A percentile compares a stretch with the other conserved stretches of the same genome.
phyloP scores from a whole-genome alignment of 37 sponge, comb jelly and placozoan species.

The Eunapius fragilis region DNA sequence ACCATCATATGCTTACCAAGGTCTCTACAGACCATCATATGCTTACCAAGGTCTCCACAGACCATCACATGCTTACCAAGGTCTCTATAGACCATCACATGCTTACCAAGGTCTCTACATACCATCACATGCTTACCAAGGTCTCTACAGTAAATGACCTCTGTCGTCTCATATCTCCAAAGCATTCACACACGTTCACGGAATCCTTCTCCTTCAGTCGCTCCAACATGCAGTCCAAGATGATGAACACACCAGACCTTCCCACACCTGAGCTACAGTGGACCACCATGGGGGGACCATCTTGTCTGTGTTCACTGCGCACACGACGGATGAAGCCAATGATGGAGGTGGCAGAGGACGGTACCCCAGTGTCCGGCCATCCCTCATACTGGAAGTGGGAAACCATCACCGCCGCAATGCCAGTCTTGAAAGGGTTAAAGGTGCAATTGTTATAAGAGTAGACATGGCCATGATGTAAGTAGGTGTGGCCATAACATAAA shows the following conservation, averaged over 20 bases:
- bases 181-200: slow-evolving; percentile 58
- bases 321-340: slow-evolving; percentile 73
- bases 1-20: too few relatives aligned
- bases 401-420: slow-evolving; percentile 18
- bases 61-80: too few relatives aligned
- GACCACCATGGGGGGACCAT: slow-evolving; percentile 55
- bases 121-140: neutral
- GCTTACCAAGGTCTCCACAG: too few relatives aligned
- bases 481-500: neutral
- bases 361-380: slow-evolving; percentile 92
- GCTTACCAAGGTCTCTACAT: neutral
- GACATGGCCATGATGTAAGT: neutral
- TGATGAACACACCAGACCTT: slow-evolving; percentile 74
- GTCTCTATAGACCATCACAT: too few relatives aligned
- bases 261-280: slow-evolving; percentile 91
- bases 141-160: slow-evolving; percentile 3
- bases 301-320: slow-evolving; percentile 15
- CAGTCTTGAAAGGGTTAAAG: neutral
- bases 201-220: slow-evolving; percentile 32
- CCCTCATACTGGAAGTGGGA: slow-evolving; percentile 76
- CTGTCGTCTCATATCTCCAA: slow-evolving; percentile 53
- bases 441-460: neutral
- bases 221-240: slow-evolving; percentile 76
- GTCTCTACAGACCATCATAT: too few relatives aligned
- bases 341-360: slow-evolving; percentile 76